phyloP scores from a whole-genome alignment of 2,797 vertebrate genomes.

The Acanthopagrus latus region DNA sequence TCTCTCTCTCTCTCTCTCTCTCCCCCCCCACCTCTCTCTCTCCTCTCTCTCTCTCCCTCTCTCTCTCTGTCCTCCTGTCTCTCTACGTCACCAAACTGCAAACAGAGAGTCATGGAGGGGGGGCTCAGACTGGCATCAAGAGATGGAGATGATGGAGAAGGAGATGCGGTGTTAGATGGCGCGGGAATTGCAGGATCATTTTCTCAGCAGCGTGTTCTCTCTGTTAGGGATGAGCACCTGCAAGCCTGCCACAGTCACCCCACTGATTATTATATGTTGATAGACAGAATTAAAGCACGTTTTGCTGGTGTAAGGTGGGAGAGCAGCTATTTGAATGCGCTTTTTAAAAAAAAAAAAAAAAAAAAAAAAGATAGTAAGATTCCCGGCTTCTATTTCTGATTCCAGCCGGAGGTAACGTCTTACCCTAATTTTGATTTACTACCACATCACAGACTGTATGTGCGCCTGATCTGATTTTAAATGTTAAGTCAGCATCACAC shows the following conservation, averaged over 20 bases:
- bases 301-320: not conserved
- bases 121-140: constrained; percentile 67
- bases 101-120: constrained; percentile 74
- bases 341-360: not conserved
- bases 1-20: constrained; percentile 53
- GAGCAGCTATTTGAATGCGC: not conserved
- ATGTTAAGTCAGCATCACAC: constrained; percentile 29
- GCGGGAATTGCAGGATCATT: constrained; percentile 66
- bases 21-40: constrained; percentile 44
- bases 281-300: constrained; percentile 1
- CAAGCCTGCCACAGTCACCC: not conserved
- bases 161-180: constrained; percentile 71
- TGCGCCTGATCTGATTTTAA: constrained; percentile 20
- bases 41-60: constrained; percentile 4
- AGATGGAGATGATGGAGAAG: constrained; percentile 77
- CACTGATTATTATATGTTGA: not conserved
- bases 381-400: constrained; percentile 7
- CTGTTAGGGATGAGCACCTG: constrained; percentile 23
- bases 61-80: constrained; percentile 70
- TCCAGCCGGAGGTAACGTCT: constrained; percentile 20
- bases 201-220: constrained; percentile 38
- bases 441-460: not conserved
- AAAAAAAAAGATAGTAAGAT: not conserved
- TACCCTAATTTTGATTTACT: constrained; percentile 28
- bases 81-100: constrained; percentile 85